Percentiles rank a stretch among this genome's conserved stretches.
Conservation (phyloP, 1,140 invertebrate genomes). For the Eueides isabella region DNA sequence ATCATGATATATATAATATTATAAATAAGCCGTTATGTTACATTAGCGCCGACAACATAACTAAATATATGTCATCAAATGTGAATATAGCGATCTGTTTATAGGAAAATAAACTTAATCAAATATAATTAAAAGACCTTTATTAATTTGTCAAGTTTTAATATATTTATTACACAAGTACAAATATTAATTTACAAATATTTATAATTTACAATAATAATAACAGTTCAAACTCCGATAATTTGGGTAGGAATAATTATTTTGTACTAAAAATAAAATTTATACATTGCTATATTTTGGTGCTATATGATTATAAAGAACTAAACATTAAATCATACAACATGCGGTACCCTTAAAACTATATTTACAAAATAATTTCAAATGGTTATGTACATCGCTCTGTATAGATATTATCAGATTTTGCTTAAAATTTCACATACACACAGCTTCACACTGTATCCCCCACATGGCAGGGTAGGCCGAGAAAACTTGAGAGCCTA, state of each 20-base stretch:
- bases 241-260: constrained; percentile 25
- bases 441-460: too few species aligned
- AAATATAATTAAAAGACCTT: constrained; percentile 48
- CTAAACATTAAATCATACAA: constrained; percentile 31
- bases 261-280: constrained; percentile 46
- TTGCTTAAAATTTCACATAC: not conserved
- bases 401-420: not conserved
- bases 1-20: too few species aligned
- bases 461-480: too few species aligned
- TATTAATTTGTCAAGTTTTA: constrained; percentile 46
- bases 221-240: constrained; percentile 22
- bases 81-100: too few species aligned
- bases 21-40: too few species aligned
- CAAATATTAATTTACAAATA: constrained; percentile 67
- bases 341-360: constrained; percentile 30
- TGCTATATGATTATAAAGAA: constrained; percentile 28
- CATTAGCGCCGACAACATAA: too few species aligned
- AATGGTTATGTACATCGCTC: constrained; percentile 17
- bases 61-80: too few species aligned
- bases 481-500: too few species aligned
- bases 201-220: constrained; percentile 52
- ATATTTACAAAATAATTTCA: constrained; percentile 55
- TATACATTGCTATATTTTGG: constrained; percentile 35
- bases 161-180: constrained; percentile 59
- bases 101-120: too few species aligned